phyloP scores from a whole-genome alignment of 2,113 vertebrate genomes.

The Felis catus region F.catus_Fca126_mat1.0 CM031411.1:73554001-73554500 shows the following conservation, averaged over 20 bases:
- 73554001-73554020: too few relatives aligned
- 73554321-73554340: not conserved
- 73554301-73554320: not conserved
- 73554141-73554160: not conserved
- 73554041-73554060: too few relatives aligned
- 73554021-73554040: too few relatives aligned
- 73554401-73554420: not conserved
- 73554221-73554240: not conserved
- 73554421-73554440: not conserved
- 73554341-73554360: not conserved
- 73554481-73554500: not conserved
- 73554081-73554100: not conserved
- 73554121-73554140: not conserved
- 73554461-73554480: not conserved
- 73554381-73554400: not conserved
- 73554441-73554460: not conserved
- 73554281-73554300: not conserved
- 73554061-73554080: not conserved
- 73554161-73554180: not conserved
- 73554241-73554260: not conserved
- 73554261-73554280: not conserved
- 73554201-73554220: not conserved
- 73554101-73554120: not conserved
- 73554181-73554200: not conserved
- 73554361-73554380: not conserved